Evolutionary conservation across 2,888 invertebrate genomes (phyloP).

Genomic region (Eristalis tenax): DNA sequence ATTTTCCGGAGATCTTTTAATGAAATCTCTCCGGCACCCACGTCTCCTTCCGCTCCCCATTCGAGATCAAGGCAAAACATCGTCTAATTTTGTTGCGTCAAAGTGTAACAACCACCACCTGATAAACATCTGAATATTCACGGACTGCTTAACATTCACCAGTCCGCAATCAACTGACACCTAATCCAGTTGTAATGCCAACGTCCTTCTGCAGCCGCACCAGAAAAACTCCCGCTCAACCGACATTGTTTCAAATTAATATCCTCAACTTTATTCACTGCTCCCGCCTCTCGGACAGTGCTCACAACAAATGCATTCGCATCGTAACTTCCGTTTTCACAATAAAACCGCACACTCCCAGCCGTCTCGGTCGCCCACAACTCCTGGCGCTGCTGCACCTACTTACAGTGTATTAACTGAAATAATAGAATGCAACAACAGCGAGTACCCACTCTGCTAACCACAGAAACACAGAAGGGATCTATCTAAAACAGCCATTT

Average conservation of each 20-base stretch:
- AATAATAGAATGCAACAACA: constrained; percentile 16
- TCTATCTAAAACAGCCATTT: constrained; percentile 62
- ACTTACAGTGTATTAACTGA: constrained; percentile 43
- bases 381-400: constrained; percentile 3
- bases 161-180: background rate
- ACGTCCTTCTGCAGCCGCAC: background rate
- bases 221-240: background rate
- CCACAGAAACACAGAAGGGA: constrained; percentile 47
- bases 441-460: constrained; percentile 15
- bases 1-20: background rate
- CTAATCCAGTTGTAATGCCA: background rate
- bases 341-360: constrained; percentile 12
- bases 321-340: constrained; percentile 31
- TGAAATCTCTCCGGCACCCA: background rate
- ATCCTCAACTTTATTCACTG: constrained; percentile 37
- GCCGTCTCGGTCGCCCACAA: background rate
- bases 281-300: background rate
- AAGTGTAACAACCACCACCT: background rate
- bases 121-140: background rate
- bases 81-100: background rate
- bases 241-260: constrained; percentile 62
- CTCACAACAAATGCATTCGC: constrained; percentile 26
- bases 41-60: background rate
- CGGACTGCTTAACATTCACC: background rate
- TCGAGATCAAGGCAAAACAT: background rate